Conservation (phyloP, 2,113 vertebrate genomes). For the Pangasianodon hypophthalmus region DNA sequence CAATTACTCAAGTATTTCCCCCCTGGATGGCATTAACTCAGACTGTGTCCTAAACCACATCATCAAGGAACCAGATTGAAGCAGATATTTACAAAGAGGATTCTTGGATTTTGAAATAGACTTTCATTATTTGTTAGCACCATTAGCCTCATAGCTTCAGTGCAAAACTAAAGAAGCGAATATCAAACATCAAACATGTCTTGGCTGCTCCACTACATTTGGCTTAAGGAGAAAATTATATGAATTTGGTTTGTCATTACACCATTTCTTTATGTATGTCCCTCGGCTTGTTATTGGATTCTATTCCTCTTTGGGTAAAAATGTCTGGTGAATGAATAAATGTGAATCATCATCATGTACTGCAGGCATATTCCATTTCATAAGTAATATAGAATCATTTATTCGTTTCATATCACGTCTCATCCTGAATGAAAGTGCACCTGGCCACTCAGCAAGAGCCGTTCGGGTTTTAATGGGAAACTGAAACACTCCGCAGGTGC, state of each 20-base stretch:
- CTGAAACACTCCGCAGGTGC: constrained; percentile 29
- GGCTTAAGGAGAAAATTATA: neutral
- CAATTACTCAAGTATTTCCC: neutral
- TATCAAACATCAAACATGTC: neutral
- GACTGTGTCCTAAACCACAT: neutral
- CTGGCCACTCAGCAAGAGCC: constrained; percentile 20
- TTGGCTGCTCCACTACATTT: neutral
- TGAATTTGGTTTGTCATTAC: constrained; percentile 3
- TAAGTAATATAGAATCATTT: constrained; percentile 33
- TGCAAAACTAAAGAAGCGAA: neutral
- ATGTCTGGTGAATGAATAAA: constrained; percentile 11
- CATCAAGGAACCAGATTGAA: neutral
- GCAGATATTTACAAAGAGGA: neutral
- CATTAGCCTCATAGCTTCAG: neutral
- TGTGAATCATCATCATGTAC: constrained; percentile 15
- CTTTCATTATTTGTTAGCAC: neutral
- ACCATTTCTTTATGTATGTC: neutral
- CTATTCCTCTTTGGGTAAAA: neutral
- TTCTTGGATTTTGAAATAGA: neutral
- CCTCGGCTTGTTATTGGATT: constrained; percentile 21
- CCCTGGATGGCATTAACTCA: neutral
- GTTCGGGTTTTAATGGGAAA: constrained; percentile 35
- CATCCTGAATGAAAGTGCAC: constrained; percentile 30
- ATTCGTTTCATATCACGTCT: constrained; percentile 30
- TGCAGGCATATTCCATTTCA: constrained; percentile 13